phyloP scores from a whole-genome alignment of 2,113 vertebrate genomes.

The Syngnathus scovelli region DNA sequence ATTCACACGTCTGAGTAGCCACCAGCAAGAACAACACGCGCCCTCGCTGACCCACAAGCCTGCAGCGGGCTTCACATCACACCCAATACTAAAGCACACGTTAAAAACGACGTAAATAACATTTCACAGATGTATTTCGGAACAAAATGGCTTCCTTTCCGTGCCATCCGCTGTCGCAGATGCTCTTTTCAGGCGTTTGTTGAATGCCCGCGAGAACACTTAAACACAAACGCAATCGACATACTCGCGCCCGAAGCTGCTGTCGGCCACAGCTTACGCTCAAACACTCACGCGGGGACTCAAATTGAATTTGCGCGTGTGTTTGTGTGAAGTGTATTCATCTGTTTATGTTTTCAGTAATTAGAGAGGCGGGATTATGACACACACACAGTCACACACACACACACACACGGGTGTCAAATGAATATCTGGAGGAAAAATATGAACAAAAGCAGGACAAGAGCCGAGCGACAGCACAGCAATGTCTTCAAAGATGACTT shows the following conservation, averaged over 20 bases:
- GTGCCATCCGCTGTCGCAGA: too few relatives aligned
- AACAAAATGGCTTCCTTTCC: too few relatives aligned
- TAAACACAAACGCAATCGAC: too few relatives aligned
- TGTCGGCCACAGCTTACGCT: neutral
- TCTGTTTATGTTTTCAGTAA: conserved; percentile 44
- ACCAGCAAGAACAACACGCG: conserved; percentile 24
- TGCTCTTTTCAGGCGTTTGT: too few relatives aligned
- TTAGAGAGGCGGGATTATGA: conserved; percentile 38
- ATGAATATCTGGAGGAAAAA: conserved; percentile 63
- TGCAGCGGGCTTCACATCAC: conserved; percentile 21
- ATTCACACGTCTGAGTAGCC: conserved; percentile 21
- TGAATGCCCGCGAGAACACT: too few relatives aligned
- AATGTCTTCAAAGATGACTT: conserved; percentile 62
- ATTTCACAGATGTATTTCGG: neutral
- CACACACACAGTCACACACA: conserved; percentile 3
- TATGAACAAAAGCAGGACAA: conserved; percentile 62
- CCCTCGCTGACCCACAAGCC: conserved; percentile 40
- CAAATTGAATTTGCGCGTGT: neutral
- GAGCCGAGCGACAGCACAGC: conserved; percentile 30
- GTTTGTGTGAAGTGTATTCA: conserved; percentile 10
- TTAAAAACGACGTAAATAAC: neutral
- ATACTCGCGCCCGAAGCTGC: neutral
- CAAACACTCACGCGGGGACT: neutral
- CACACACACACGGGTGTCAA: conserved; percentile 23
- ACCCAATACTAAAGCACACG: neutral